A percentile compares a stretch with the other conserved stretches of the same genome.
Conservation (phyloP, 2,113 vertebrate genomes). For the Nothocercus nigrocapillus region DNA sequence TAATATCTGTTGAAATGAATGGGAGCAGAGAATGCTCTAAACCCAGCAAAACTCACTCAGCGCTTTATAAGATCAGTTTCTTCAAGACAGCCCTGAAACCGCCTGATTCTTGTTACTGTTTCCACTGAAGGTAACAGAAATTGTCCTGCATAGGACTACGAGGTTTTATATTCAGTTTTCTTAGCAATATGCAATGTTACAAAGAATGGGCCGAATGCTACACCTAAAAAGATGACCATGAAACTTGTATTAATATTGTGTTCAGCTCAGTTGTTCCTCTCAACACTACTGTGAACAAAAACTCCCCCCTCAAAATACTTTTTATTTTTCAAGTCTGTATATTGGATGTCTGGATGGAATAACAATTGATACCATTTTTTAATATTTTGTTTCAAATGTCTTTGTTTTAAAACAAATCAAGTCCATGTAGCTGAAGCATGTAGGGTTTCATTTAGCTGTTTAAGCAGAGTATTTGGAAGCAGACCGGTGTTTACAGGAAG, state of each 20-base stretch:
- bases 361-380: neutral
- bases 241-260: neutral
- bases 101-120: neutral
- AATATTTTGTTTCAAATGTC: neutral
- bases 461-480: neutral
- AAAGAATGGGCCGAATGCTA: neutral
- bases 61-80: neutral
- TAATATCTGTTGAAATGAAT: neutral
- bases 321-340: neutral
- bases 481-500: conserved; percentile 55
- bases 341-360: neutral
- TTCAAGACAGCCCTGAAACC: neutral
- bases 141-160: neutral
- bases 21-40: neutral
- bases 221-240: neutral
- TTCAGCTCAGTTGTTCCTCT: neutral
- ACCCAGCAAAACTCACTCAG: neutral
- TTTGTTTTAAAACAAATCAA: conserved; percentile 1
- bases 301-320: neutral
- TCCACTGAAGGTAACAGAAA: neutral
- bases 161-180: neutral
- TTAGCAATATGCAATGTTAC: neutral
- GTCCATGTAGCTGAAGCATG: neutral
- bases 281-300: neutral
- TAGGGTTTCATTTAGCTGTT: conserved; percentile 11